Evolutionary conservation across 2,888 invertebrate genomes (phyloP), one percentile per base, ranked within the genome.

Genomic region (Amaurobius ferox): DNA sequence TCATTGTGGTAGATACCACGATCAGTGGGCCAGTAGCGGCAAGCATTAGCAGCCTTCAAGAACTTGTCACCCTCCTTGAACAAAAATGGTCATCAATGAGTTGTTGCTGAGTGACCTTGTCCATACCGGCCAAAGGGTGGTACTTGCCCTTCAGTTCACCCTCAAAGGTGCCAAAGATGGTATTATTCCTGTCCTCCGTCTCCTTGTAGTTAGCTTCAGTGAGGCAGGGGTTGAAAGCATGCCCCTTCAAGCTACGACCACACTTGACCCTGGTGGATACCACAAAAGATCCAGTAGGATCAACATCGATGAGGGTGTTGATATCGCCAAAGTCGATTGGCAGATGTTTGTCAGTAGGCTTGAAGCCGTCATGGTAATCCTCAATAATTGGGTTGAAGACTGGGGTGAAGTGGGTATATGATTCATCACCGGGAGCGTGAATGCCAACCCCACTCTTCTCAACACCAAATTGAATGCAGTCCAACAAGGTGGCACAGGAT

Each of bases 301-400:
- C 98, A 90, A 98, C 94, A 92, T 98, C 97, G 91, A 95, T 95
- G 90, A 98, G 95, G 90, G 94, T 94, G 92, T 94, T 94, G 35
- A 96, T 95, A 93, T 98, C 97, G 90, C 98, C 98, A 93, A 97
- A 98, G 93, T 97, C 95, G 93, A 95, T 95, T 89, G 96, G 93
- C 29, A 98, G 98, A 93, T 99, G 98, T 92, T 96, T 96, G 93
- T 97, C 97, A 91, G 95, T 94, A 93, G 96, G 95, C 94, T 96
- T 96, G 94, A 98, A 98, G 90, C 98, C 98, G 92, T 94, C 94
- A 93, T 98, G 98, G 94, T 98, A 98, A 92, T 98, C 98, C 92
- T 97, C 97, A 92, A 99, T 98, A 93, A 99, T 96, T 92, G 98
- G 98, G 93, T 98, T 97, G 92, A 99, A 98, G 90, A 99, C 94